A percentile compares a stretch with the other conserved stretches of the same genome.
phyloP scores from a whole-genome alignment of 2,888 invertebrate species.

The Aquatica leii region DNA sequence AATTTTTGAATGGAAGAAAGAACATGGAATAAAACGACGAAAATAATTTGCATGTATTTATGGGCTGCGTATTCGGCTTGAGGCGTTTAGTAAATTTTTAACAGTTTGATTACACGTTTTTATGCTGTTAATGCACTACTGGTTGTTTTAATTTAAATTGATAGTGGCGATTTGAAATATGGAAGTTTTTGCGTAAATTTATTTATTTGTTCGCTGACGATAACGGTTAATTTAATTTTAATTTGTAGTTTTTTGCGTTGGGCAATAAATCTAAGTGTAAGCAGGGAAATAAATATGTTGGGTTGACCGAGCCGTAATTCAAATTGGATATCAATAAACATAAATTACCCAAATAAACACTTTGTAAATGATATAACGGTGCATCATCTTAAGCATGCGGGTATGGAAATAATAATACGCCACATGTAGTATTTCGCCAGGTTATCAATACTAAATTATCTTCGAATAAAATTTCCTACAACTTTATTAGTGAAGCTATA shows the following conservation, averaged over 20 bases:
- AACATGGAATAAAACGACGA: conserved; percentile 5
- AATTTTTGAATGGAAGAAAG: background rate
- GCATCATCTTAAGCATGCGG: conserved; percentile 20
- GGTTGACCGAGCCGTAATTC: conserved; percentile 20
- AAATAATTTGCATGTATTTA: conserved; percentile 18
- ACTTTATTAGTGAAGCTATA: conserved; percentile 38
- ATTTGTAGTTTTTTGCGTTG: conserved; percentile 27
- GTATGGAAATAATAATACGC: conserved; percentile 33
- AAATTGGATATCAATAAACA: conserved; percentile 36
- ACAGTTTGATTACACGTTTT: conserved; percentile 35
- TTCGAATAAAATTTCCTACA: conserved; percentile 36
- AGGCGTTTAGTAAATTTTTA: conserved; percentile 28
- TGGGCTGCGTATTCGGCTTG: conserved; percentile 8
- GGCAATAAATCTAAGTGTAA: conserved; percentile 23
- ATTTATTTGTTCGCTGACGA: conserved; percentile 27
- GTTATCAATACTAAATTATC: conserved; percentile 38
- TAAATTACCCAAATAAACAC: conserved; percentile 37
- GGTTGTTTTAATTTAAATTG: conserved; percentile 29
- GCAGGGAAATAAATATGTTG: conserved; percentile 2
- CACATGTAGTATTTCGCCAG: conserved; percentile 30
- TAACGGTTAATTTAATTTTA: conserved; percentile 33
- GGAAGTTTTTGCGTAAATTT: conserved; percentile 31
- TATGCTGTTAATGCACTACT: conserved; percentile 32
- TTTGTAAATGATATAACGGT: conserved; percentile 35
- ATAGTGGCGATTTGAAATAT: conserved; percentile 27